phyloP scores from a whole-genome alignment of 2,797 vertebrate genomes.

The Gastrophryne carolinensis region DNA sequence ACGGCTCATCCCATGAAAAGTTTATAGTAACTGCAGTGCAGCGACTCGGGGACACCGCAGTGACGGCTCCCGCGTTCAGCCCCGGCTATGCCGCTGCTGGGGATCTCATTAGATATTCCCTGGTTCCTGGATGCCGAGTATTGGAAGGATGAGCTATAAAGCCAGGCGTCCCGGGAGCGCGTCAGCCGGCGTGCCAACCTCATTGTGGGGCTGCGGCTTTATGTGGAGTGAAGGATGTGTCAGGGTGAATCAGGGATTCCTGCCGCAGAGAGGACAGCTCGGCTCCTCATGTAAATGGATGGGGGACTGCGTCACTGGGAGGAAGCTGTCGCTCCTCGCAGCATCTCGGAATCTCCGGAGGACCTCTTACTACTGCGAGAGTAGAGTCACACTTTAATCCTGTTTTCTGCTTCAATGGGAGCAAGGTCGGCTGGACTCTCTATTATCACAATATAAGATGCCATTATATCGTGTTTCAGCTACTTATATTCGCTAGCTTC shows the following conservation, averaged over 20 bases:
- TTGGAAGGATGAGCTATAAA: not conserved
- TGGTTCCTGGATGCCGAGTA: not conserved
- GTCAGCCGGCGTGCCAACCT: constrained; percentile 2
- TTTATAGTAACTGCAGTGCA: not conserved
- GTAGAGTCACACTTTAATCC: no score
- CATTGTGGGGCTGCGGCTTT: not conserved
- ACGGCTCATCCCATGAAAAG: no score
- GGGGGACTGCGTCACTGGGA: not conserved
- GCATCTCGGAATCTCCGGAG: no score
- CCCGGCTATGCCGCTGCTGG: not conserved
- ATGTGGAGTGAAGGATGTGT: constrained; percentile 30
- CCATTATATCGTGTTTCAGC: no score
- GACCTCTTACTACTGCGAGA: no score
- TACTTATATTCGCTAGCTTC: no score
- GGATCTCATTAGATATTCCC: not conserved
- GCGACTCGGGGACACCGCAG: not conserved
- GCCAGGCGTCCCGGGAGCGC: not conserved
- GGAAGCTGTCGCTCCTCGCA: not conserved
- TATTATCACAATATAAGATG: no score
- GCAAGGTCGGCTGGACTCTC: no score
- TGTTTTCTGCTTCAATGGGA: no score
- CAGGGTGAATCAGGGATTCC: constrained; percentile 19
- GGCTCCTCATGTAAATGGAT: constrained; percentile 5
- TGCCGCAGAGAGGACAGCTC: constrained; percentile 1
- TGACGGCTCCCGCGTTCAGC: not conserved